Conservation (phyloP, 2,113 vertebrate species). For the Meles meles region DNA sequence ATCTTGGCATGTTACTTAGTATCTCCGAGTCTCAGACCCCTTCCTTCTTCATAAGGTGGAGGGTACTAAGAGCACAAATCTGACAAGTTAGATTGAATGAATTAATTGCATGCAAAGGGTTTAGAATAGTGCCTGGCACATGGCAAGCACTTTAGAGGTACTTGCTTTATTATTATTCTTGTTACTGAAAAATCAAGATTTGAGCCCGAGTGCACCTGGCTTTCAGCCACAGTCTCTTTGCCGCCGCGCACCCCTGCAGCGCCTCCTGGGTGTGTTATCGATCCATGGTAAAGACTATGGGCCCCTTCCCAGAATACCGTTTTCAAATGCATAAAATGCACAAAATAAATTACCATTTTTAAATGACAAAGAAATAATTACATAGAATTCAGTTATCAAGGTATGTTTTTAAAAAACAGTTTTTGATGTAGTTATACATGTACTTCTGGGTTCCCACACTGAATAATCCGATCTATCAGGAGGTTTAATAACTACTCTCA, state of each 20-base stretch:
- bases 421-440: fast-evolving
- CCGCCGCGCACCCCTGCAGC: fast-evolving
- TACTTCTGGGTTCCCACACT: background rate
- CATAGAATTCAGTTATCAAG: background rate
- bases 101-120: background rate
- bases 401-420: background rate
- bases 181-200: background rate
- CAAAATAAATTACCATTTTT: background rate
- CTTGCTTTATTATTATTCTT: background rate
- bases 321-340: background rate
- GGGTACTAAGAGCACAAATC: background rate
- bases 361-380: background rate
- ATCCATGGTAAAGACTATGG: fast-evolving
- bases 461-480: background rate
- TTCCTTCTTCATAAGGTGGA: background rate
- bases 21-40: background rate
- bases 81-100: background rate
- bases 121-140: fast-evolving
- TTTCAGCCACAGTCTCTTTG: fast-evolving
- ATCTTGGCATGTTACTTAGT: fast-evolving
- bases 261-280: background rate
- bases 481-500: too few relatives aligned
- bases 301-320: background rate
- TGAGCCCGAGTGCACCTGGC: fast-evolving
- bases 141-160: fast-evolving